phyloP scores from a whole-genome alignment of 2,797 vertebrate genomes.

The Echiichthys vipera region DNA sequence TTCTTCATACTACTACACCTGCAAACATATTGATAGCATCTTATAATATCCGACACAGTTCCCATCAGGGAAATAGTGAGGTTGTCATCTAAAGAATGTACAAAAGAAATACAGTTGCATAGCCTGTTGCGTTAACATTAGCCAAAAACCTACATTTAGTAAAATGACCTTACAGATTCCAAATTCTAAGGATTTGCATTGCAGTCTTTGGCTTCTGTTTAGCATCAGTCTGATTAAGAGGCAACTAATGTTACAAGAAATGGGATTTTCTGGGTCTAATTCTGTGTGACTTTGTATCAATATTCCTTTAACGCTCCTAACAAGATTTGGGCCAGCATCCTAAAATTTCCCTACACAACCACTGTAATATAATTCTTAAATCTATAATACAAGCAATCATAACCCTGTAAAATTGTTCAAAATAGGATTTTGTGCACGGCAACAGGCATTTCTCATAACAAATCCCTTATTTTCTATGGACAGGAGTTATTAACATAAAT shows the following conservation, averaged over 20 bases:
- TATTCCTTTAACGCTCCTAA: slow-evolving; percentile 45
- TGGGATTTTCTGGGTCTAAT: slow-evolving; percentile 58
- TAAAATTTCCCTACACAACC: slow-evolving; percentile 37
- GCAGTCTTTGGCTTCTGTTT: slow-evolving; percentile 30
- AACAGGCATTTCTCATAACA: slow-evolving; percentile 38
- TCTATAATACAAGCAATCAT: slow-evolving; percentile 36
- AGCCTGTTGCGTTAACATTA: background rate
- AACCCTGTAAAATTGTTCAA: slow-evolving; percentile 13
- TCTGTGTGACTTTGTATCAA: slow-evolving; percentile 38
- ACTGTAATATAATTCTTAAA: slow-evolving; percentile 40
- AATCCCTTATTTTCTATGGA: slow-evolving; percentile 46
- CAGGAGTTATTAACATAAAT: slow-evolving; percentile 61
- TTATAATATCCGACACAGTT: background rate
- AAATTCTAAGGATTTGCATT: slow-evolving; percentile 14
- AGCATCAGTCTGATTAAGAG: slow-evolving; percentile 32
- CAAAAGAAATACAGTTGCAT: background rate
- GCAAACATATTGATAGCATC: background rate
- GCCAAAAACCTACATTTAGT: slow-evolving; percentile 23
- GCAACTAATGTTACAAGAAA: slow-evolving; percentile 56
- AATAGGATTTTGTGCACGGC: slow-evolving; percentile 32
- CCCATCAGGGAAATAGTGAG: background rate
- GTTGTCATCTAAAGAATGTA: background rate
- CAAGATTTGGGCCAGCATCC: slow-evolving; percentile 41
- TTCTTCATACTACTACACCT: background rate
- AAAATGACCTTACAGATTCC: slow-evolving; percentile 11